Evolutionary conservation across 2,113 vertebrate genomes (phyloP), one percentile per base, ranked within the genome.

Genomic region (Cyprinodon tularosa): DNA sequence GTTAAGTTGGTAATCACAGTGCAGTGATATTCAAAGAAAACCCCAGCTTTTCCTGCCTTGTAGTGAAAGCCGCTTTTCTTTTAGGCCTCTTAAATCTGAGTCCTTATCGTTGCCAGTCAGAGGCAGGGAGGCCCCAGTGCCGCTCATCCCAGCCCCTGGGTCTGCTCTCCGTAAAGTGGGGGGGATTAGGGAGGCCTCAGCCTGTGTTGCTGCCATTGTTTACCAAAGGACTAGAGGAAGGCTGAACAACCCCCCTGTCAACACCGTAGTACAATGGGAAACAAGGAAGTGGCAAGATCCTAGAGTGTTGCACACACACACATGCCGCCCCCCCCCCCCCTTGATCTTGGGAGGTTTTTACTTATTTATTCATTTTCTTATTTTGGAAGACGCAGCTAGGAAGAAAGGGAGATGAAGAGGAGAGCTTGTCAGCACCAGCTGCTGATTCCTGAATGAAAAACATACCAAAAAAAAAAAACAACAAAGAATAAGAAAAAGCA

Each of bases 181-280:
- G 81, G 77, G 86, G 92, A 88, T 90, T 91, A 90, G 71, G 66
- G 80, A 82, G 89, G 91, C 87, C 90, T 94, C 93, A 94, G 90
- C 87, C 88, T 57, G 77, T 72, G 88, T 86, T 93, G 91, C 88
- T 93, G 89, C 92, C 90, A 91, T 87, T 90, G 72, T 93, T 95
- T 93, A 90, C 93, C 76, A 36, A 84, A 91, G 92, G 93, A 92
- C 84, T 80, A 86, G 83, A 73, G 86, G 85, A 79, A 88, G 85
- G 71, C 78, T 87, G 86, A 90, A 90, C 86, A 90, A 90, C 78
- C 84, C 88, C 87, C 83, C 83, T 79, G 85, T 91, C 89, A 92
- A 91, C 90, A 87, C 82, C 13, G 69, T 80, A 80, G 72, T 66
- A 93, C 88, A 91, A 92, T 88, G 74, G 72, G 81, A 90, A 86